Percentiles rank a stretch among this genome's conserved stretches.
Evolutionary conservation across 2,888 invertebrate genomes (phyloP).

Genomic region (Orthosia cruda): DNA sequence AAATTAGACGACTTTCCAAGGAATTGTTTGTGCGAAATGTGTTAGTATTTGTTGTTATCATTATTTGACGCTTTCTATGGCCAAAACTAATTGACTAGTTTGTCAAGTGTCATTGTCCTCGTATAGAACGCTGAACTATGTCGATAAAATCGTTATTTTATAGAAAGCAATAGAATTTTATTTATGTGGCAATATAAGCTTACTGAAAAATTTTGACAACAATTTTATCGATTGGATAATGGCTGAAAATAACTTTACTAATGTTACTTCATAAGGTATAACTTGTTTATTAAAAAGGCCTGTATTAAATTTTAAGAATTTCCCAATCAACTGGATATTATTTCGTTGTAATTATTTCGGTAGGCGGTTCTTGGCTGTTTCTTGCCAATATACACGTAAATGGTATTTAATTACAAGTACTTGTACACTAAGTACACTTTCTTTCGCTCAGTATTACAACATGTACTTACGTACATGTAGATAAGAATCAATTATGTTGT

Average conservation of each 20-base stretch:
- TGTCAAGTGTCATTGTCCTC: conserved; percentile 21
- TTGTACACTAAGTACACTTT: conserved; percentile 24
- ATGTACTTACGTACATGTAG: neutral
- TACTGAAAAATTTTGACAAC: neutral
- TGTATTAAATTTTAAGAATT: conserved; percentile 18
- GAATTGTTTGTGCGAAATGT: conserved; percentile 32
- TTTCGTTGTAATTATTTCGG: conserved; percentile 47
- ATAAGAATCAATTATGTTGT: conserved; percentile 1
- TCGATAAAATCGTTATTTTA: neutral
- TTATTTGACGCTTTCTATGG: conserved; percentile 31
- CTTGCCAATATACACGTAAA: conserved; percentile 31
- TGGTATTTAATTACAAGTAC: conserved; percentile 19
- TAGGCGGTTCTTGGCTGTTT: conserved; percentile 48
- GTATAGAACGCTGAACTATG: neutral
- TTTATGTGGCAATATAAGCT: neutral
- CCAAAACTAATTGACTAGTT: conserved; percentile 23
- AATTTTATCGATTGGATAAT: neutral
- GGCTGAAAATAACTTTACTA: neutral
- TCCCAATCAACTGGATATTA: conserved; percentile 40
- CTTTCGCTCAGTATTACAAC: conserved; percentile 16
- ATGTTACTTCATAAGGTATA: neutral
- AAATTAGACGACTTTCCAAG: conserved; percentile 45
- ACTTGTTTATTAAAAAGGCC: neutral
- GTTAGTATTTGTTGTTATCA: conserved; percentile 33
- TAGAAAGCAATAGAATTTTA: neutral